These are phyloP conservation scores for Meriones psammophilus DNA, from an alignment of 2,797 vertebrate genomes.

Conservation along the genomic window DNA sequence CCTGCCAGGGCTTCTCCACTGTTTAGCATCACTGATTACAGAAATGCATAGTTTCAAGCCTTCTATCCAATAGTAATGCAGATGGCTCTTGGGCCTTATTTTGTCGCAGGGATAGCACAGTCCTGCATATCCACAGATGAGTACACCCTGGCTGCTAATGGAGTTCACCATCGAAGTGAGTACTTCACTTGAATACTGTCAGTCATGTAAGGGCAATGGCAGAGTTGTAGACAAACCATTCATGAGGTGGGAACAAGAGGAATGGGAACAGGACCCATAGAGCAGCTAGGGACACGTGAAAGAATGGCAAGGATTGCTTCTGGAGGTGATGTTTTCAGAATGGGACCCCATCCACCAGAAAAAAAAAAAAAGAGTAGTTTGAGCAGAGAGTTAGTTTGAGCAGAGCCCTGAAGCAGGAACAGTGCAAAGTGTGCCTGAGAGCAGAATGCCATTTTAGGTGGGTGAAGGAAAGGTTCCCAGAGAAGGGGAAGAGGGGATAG, in stretches of 20 bases:
- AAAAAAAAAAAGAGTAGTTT: not conserved
- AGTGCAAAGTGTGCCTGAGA: not conserved
- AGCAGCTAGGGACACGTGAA: not conserved
- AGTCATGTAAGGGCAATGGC: not conserved
- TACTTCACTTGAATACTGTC: not conserved
- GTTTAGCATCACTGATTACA: not conserved
- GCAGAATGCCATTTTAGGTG: not conserved
- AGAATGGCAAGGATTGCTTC: not conserved
- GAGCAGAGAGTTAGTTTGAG: not conserved
- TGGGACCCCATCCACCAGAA: not conserved
- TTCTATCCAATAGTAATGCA: not conserved
- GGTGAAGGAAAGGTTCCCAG: slow-evolving; percentile 32
- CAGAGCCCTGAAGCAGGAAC: not conserved
- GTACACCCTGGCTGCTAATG: not conserved
- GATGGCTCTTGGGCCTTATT: not conserved
- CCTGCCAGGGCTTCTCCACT: not conserved
- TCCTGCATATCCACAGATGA: not conserved
- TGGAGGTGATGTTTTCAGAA: slow-evolving; percentile 20
- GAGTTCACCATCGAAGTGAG: not conserved
- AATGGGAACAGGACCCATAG: not conserved
- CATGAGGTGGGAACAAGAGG: not conserved
- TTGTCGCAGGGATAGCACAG: too few species aligned
- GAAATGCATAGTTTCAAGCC: slow-evolving; percentile 14
- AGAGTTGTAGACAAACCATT: not conserved
- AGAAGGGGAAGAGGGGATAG: slow-evolving; percentile 11